Base-by-base conservation (phyloP, 2,113 vertebrate species). In the Centrocercus urophasianus region DNA sequence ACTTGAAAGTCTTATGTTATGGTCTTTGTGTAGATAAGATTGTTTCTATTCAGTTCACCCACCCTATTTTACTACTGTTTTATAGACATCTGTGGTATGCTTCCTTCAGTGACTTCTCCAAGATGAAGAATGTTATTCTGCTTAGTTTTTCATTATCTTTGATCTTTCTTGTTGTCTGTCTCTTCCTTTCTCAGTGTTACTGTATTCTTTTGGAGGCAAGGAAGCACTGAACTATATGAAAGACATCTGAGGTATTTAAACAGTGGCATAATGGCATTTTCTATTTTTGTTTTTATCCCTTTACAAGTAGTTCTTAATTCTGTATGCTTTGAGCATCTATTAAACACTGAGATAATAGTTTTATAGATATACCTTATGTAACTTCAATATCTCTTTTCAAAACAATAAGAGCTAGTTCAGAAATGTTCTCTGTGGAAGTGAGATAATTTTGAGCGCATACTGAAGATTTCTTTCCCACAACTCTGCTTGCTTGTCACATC, bases 401-500 rank as follows among this genome's bases (percentile, higher is more conserved):
- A 67, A 42, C 72, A 66, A 50, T 86, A 89, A 50, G 15, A 85
- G 48, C 27, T 72, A 13, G 67, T 77, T 93, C 80, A 77, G 90
- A 86, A 88, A 28, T 69, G 93, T 78, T 89, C 89, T 71, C 60
- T 43, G 65, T 60, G 61, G 56, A 88, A 86, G 47, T 15, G 38
- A 80, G 76, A 91, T 81, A 79, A 54, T 80, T 88, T 57, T 0
- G 0, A 91, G 93, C 45, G 10, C 61, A 40, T 36, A 80, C 65
- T 48, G 85, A 93, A 88, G 69, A 93, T 89, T 91, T 93, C 72
- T 93, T 75, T 93, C 47, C 76, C 48, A 69, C 69, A 93, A 64
- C 28, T 88, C 85, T 83, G 28, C 40, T 88, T 86, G 34, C 57
- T 57, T 94, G 85, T 83, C 93, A 90, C 76, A 89, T 93, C 75